A percentile compares a stretch with the other conserved stretches of the same genome.
These are phyloP conservation scores for Augochlora pura DNA, from an alignment of 1,140 invertebrate genomes.

Conservation along the genomic window DNA sequence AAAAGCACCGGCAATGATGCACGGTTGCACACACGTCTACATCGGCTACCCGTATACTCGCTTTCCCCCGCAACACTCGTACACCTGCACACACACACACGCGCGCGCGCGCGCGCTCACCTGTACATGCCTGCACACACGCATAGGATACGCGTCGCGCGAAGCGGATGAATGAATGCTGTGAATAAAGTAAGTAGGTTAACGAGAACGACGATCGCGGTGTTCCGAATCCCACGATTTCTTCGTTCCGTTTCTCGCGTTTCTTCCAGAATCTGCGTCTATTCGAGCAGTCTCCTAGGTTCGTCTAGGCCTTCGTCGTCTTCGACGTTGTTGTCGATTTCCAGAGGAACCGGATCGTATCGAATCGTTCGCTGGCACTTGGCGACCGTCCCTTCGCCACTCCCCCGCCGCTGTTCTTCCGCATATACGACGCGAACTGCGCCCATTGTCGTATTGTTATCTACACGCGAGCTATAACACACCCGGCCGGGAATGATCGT, in stretches of 20 bases:
- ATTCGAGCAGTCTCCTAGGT: neutral
- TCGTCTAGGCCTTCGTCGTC: too few relatives aligned
- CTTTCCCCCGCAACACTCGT: too few relatives aligned
- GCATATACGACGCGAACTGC: conserved; percentile 6
- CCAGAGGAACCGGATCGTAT: too few relatives aligned
- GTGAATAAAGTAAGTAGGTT: conserved; percentile 49
- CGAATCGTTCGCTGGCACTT: neutral
- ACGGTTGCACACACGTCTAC: neutral
- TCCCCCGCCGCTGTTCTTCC: conserved; percentile 6
- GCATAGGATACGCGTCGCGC: neutral
- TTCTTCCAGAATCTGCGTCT: too few relatives aligned
- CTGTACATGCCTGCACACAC: neutral
- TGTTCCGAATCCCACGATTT: conserved; percentile 12
- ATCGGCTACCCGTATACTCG: neutral
- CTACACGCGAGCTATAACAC: conserved; percentile 32
- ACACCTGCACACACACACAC: too few relatives aligned
- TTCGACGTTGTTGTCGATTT: neutral
- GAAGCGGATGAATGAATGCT: conserved; percentile 37
- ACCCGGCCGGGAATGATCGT: conserved; percentile 28
- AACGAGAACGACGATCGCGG: conserved; percentile 31
- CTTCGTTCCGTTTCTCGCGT: neutral
- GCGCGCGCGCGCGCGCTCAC: neutral
- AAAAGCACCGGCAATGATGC: conserved; percentile 1
- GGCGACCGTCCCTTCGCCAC: neutral
- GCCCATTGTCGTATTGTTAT: conserved; percentile 37